Conservation (phyloP, 2,113 vertebrate genomes). For the Lampris incognitus region DNA sequence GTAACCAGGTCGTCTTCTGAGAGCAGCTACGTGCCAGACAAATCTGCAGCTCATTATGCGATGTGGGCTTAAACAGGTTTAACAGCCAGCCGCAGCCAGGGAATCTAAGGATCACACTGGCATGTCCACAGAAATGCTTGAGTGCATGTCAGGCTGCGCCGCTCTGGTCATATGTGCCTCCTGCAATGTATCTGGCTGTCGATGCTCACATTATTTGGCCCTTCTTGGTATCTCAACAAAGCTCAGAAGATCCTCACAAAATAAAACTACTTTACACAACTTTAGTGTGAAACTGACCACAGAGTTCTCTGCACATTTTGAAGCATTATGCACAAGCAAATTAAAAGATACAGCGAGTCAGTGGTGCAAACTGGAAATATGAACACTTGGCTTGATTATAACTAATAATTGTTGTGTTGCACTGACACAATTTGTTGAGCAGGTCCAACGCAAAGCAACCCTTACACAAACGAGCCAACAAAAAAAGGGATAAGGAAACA, state of each 20-base stretch:
- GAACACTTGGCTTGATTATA: slow-evolving; percentile 5
- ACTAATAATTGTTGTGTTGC: neutral
- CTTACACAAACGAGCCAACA: slow-evolving; percentile 9
- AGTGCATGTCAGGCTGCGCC: slow-evolving; percentile 35
- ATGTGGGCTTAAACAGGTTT: slow-evolving; percentile 77
- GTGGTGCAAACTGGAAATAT: neutral
- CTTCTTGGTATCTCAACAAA: slow-evolving; percentile 51
- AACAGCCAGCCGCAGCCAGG: slow-evolving; percentile 50
- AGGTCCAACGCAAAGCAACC: neutral
- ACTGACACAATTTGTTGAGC: neutral
- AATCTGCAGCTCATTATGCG: slow-evolving; percentile 65
- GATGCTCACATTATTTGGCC: slow-evolving; percentile 15
- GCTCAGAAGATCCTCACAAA: slow-evolving; percentile 42
- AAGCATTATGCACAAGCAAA: neutral
- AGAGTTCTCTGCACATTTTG: neutral
- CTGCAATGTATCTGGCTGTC: slow-evolving; percentile 32
- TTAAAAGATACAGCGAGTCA: neutral
- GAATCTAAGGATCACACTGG: slow-evolving; percentile 51
- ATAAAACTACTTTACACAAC: slow-evolving; percentile 37
- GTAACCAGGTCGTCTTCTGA: slow-evolving; percentile 63
- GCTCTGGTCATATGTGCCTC: slow-evolving; percentile 60
- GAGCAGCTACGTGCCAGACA: slow-evolving; percentile 50
- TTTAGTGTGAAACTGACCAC: slow-evolving; percentile 5
- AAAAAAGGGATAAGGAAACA: slow-evolving; percentile 16
- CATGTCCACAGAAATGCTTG: slow-evolving; percentile 43